Conservation (phyloP, 2,113 vertebrate genomes). For the Oncorhynchus tshawytscha region DNA sequence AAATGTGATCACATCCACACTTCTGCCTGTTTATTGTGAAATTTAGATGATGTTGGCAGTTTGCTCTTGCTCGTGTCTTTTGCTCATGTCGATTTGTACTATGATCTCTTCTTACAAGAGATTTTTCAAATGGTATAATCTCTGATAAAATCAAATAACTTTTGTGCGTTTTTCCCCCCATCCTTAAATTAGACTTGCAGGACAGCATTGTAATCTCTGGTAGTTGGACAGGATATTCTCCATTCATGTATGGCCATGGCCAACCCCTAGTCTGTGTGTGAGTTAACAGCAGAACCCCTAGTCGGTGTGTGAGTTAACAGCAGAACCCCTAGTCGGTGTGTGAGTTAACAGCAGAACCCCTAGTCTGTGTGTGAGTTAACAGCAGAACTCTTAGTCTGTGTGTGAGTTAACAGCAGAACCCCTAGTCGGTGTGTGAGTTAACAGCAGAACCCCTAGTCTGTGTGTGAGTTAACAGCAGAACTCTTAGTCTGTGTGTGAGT, state of each 20-base stretch:
- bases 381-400: no score
- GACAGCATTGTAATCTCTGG: not conserved
- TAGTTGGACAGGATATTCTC: not conserved
- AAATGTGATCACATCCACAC: not conserved
- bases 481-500: no score
- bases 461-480: not conserved
- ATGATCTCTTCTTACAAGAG: no score
- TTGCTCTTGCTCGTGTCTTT: not conserved
- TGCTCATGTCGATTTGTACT: not conserved
- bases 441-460: not conserved
- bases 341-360: not conserved
- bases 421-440: no score
- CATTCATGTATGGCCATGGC: not conserved
- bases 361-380: not conserved
- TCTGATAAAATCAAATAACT: not conserved
- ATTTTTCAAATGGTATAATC: not conserved
- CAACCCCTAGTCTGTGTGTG: not conserved
- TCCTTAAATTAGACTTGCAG: not conserved
- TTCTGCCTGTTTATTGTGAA: not conserved
- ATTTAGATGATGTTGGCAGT: not conserved
- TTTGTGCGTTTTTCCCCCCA: not conserved
- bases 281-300: not conserved
- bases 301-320: no score
- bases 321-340: no score
- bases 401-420: no score